Conservation (phyloP, 2,888 invertebrate genomes). For the Camptogramma bilineatum region DNA sequence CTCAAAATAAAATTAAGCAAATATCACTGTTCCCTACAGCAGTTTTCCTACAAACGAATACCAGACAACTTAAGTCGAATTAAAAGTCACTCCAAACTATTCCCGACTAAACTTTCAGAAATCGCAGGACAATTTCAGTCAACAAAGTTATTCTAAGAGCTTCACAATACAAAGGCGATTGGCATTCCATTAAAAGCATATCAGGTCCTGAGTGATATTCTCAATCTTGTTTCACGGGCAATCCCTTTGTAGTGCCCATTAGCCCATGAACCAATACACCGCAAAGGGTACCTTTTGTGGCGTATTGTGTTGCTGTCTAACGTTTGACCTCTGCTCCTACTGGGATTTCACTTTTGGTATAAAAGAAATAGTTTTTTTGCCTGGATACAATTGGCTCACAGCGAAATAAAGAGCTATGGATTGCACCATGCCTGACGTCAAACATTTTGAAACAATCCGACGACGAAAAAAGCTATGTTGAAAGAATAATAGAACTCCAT, state of each 20-base stretch:
- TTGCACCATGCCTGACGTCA: not conserved
- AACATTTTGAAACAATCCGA: not conserved
- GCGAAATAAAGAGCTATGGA: not conserved
- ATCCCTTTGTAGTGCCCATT: constrained; percentile 40
- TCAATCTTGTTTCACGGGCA: constrained; percentile 36
- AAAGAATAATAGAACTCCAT: not conserved
- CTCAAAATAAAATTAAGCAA: too few species aligned
- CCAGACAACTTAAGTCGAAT: not conserved
- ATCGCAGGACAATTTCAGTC: constrained; percentile 1
- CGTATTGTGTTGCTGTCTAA: constrained; percentile 30
- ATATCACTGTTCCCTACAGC: not conserved
- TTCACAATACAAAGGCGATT: constrained; percentile 29
- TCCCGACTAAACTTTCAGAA: not conserved
- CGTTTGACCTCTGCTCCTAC: constrained; percentile 2
- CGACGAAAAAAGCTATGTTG: not conserved
- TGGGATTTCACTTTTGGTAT: not conserved
- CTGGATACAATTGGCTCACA: not conserved
- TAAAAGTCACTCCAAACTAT: not conserved
- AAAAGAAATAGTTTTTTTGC: not conserved
- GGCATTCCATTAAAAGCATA: constrained; percentile 37
- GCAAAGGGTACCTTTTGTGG: constrained; percentile 39
- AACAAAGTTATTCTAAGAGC: constrained; percentile 8
- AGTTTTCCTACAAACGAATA: not conserved
- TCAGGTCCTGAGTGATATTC: constrained; percentile 32
- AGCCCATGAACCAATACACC: constrained; percentile 30